Conservation (phyloP, 2,113 vertebrate species). For the Xiphorhynchus elegans region DNA sequence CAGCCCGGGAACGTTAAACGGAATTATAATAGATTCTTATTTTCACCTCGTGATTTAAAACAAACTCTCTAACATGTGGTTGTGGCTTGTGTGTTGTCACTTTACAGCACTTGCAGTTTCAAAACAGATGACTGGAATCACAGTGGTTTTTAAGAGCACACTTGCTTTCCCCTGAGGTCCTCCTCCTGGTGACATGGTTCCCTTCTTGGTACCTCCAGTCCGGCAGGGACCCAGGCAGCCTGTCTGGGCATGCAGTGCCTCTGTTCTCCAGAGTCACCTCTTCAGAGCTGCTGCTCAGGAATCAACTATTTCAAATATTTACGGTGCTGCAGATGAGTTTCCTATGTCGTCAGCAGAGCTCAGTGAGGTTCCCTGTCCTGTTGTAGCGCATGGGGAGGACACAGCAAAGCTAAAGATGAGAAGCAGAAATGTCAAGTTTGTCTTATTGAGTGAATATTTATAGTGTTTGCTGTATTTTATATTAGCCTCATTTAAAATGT, state of each 20-base stretch:
- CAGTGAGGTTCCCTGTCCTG: rapidly evolving
- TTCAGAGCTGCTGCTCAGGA: background rate
- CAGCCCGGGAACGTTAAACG: background rate
- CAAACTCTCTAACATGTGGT: constrained; percentile 49
- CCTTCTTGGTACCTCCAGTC: background rate
- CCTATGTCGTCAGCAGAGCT: rapidly evolving
- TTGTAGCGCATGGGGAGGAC: rapidly evolving
- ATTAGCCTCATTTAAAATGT: constrained; percentile 7
- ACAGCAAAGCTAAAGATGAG: background rate
- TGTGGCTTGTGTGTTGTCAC: constrained; percentile 36
- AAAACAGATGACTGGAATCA: constrained; percentile 3
- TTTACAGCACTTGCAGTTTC: constrained; percentile 48
- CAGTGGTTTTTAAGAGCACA: background rate
- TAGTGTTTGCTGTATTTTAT: background rate
- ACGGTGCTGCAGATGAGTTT: background rate
- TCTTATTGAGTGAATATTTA: background rate
- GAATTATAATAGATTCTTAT: constrained; percentile 25
- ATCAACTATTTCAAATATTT: background rate
- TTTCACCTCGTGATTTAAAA: constrained; percentile 57
- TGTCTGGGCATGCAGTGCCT: rapidly evolving
- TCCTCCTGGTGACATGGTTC: background rate
- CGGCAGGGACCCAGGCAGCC: background rate
- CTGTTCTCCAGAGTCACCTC: rapidly evolving
- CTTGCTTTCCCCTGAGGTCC: background rate
- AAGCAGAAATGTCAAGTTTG: background rate